Conservation (phyloP, 2,113 vertebrate genomes). For the Ascaphus truei region DNA sequence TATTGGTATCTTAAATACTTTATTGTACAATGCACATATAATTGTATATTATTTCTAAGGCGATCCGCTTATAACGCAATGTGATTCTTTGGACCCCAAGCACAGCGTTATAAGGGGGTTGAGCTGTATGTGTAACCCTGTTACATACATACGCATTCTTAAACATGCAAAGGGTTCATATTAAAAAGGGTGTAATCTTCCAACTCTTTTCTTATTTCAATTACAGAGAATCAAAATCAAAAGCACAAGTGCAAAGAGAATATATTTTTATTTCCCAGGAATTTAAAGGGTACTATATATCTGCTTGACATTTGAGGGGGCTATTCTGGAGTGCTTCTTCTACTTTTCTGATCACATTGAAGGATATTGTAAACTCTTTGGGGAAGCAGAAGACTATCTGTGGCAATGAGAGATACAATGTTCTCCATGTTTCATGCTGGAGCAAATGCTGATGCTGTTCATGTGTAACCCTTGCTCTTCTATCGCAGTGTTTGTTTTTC, state of each 20-base stretch:
- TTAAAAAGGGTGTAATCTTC: too few relatives aligned
- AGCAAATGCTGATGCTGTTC: not conserved
- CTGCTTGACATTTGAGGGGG: constrained; percentile 19
- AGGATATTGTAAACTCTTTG: constrained; percentile 1
- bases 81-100: too few relatives aligned
- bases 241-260: not conserved
- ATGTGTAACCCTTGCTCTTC: constrained; percentile 3
- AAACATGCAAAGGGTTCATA: too few relatives aligned
- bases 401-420: not conserved
- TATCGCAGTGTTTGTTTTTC: not conserved
- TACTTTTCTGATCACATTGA: constrained; percentile 15
- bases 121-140: too few relatives aligned
- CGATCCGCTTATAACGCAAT: too few relatives aligned
- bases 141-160: too few relatives aligned
- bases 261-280: not conserved
- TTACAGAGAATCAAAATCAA: too few relatives aligned
- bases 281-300: constrained; percentile 7
- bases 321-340: constrained; percentile 15
- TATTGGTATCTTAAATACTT: too few relatives aligned
- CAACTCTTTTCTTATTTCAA: not conserved
- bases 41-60: too few relatives aligned
- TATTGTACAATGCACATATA: too few relatives aligned
- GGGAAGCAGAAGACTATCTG: not conserved
- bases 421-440: constrained; percentile 5
- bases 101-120: too few relatives aligned